These are phyloP conservation scores for Eciton burchellii DNA, from an alignment of 1,140 invertebrate genomes.

Conservation along the genomic window DNA sequence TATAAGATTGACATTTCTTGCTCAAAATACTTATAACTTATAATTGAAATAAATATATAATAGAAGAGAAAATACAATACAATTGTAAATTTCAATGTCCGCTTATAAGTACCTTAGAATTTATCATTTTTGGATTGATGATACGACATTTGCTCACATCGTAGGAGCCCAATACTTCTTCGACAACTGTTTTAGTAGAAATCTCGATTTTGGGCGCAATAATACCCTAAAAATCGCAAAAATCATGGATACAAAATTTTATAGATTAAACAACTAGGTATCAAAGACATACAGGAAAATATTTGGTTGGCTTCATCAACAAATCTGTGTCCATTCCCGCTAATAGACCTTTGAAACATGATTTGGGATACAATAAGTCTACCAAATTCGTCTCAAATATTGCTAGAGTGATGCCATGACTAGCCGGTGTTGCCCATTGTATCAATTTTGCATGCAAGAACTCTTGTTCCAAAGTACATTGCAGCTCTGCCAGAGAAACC, in stretches of 20 bases:
- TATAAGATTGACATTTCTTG: neutral
- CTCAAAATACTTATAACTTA: no score
- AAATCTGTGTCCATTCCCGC: slow-evolving; percentile 88
- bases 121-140: slow-evolving; percentile 83
- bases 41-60: neutral
- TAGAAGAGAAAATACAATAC: neutral
- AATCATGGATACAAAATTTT: neutral
- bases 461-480: slow-evolving; percentile 85
- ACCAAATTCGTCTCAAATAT: slow-evolving; percentile 88
- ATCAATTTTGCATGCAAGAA: slow-evolving; percentile 88
- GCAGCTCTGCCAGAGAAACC: slow-evolving; percentile 84
- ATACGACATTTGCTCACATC: slow-evolving; percentile 64
- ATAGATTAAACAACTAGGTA: neutral
- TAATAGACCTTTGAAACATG: slow-evolving; percentile 82
- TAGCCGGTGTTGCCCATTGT: slow-evolving; percentile 86
- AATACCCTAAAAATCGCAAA: slow-evolving; percentile 85
- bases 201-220: slow-evolving; percentile 88
- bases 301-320: slow-evolving; percentile 88
- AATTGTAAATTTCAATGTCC: neutral
- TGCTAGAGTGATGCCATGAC: slow-evolving; percentile 86
- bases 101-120: slow-evolving; percentile 77
- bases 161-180: slow-evolving; percentile 82
- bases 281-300: slow-evolving; percentile 87
- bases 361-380: slow-evolving; percentile 88
- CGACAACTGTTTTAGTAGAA: slow-evolving; percentile 86